Conservation (phyloP, 2,888 invertebrate species). For the Andrena bicolor region DNA sequence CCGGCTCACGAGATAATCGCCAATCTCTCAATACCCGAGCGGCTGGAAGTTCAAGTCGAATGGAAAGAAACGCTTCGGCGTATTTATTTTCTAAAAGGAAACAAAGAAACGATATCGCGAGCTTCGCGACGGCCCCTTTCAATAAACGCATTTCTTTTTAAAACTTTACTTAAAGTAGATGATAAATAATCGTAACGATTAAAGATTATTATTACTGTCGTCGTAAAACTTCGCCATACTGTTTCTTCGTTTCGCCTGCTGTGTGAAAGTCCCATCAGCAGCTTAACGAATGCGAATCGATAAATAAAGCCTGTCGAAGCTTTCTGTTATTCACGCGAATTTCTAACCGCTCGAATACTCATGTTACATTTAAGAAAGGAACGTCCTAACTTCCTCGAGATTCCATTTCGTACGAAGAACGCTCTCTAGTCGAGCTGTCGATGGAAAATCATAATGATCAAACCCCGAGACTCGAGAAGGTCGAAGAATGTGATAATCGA, state of each 20-base stretch:
- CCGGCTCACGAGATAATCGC: constrained; percentile 20
- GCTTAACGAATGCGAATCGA: neutral
- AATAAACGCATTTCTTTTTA: constrained; percentile 31
- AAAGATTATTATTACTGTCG: neutral
- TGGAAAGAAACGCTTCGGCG: neutral
- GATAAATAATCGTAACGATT: neutral
- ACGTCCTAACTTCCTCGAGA: constrained; percentile 39
- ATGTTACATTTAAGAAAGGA: neutral
- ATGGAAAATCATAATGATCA: constrained; percentile 15
- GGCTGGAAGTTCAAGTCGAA: constrained; percentile 14
- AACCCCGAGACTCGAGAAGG: constrained; percentile 46
- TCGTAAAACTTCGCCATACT: constrained; percentile 13
- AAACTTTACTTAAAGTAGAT: neutral
- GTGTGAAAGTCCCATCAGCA: neutral
- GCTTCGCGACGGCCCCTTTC: neutral
- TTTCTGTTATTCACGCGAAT: neutral
- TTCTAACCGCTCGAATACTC: constrained; percentile 5
- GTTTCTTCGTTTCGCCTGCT: constrained; percentile 38
- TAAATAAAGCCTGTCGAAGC: constrained; percentile 4
- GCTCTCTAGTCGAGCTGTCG: constrained; percentile 9
- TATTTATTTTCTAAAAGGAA: neutral
- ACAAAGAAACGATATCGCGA: constrained; percentile 28
- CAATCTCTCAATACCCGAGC: neutral
- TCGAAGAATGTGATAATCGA: constrained; percentile 73
- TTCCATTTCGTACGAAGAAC: constrained; percentile 26